Conservation (phyloP, 2,888 invertebrate species). For the Cosmia pyralina region DNA sequence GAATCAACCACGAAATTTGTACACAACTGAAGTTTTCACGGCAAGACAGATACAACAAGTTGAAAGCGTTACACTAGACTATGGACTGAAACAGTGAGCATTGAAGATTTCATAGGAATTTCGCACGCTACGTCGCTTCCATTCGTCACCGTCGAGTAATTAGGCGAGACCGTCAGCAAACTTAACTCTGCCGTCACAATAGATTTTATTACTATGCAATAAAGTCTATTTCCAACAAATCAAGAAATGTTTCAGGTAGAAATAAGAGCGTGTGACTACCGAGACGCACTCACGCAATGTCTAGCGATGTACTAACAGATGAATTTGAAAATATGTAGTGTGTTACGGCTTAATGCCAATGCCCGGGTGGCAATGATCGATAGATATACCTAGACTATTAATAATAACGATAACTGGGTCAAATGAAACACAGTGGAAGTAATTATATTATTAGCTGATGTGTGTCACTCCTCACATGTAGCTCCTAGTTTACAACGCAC, state of each 20-base stretch:
- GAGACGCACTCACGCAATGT: conserved; percentile 83
- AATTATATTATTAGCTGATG: conserved; percentile 50
- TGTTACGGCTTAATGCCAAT: conserved; percentile 77
- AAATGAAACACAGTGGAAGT: conserved; percentile 51
- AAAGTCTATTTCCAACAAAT: conserved; percentile 14
- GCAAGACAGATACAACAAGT: conserved; percentile 63
- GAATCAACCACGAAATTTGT: conserved; percentile 52
- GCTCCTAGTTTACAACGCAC: conserved; percentile 37
- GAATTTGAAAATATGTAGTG: conserved; percentile 73
- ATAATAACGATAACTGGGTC: conserved; percentile 71
- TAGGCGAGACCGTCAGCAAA: conserved; percentile 73
- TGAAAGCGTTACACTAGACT: conserved; percentile 72
- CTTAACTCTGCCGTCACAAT: conserved; percentile 56
- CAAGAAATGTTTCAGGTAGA: conserved; percentile 15
- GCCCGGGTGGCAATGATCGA: conserved; percentile 80
- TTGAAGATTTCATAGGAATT: conserved; percentile 85
- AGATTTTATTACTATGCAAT: conserved; percentile 54
- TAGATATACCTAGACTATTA: conserved; percentile 67
- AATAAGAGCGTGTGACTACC: conserved; percentile 77
- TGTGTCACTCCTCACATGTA: conserved; percentile 53
- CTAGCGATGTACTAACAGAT: conserved; percentile 75
- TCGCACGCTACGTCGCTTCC: conserved; percentile 82
- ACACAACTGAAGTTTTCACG: conserved; percentile 57
- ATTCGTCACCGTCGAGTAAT: conserved; percentile 85
- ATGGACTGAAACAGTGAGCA: conserved; percentile 73